Evolutionary conservation across 2,888 invertebrate species (phyloP).

Genomic region (Chymomyza procnemis): DNA sequence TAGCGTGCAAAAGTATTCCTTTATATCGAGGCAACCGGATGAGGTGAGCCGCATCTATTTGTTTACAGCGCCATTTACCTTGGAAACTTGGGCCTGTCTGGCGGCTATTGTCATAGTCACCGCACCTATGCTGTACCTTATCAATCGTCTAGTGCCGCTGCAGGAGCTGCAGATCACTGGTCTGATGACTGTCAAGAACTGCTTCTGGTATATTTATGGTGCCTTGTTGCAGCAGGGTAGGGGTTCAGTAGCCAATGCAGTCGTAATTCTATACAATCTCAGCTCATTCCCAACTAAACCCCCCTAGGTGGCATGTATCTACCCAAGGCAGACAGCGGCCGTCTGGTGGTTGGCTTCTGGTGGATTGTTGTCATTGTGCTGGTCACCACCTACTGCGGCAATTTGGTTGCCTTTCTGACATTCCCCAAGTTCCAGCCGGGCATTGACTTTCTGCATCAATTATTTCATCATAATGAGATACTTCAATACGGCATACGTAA

Average conservation of each 20-base stretch:
- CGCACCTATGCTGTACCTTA: conserved; percentile 86
- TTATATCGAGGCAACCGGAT: conserved; percentile 87
- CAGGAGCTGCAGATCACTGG: conserved; percentile 78
- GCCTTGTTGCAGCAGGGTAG: conserved; percentile 93
- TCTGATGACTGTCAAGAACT: conserved; percentile 76
- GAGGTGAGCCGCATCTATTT: conserved; percentile 89
- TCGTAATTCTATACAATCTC: too few relatives aligned
- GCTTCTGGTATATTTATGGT: conserved; percentile 88
- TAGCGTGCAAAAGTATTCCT: conserved; percentile 88
- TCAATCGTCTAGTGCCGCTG: conserved; percentile 85
- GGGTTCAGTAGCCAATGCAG: neutral
- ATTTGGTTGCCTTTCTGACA: conserved; percentile 93
- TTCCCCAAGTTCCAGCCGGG: conserved; percentile 85
- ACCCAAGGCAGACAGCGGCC: conserved; percentile 90
- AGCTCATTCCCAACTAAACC: neutral
- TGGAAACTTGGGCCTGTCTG: conserved; percentile 90
- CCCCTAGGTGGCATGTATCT: conserved; percentile 93
- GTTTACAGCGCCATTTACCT: conserved; percentile 90
- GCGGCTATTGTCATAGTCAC: conserved; percentile 86
- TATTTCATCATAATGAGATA: conserved; percentile 79
- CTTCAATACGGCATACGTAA: conserved; percentile 88
- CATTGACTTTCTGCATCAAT: conserved; percentile 72
- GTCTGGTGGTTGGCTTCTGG: conserved; percentile 92
- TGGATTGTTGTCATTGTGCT: conserved; percentile 94
- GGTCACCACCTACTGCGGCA: conserved; percentile 94